These are phyloP conservation scores for Cyprinus carpio DNA, from an alignment of 2,113 vertebrate genomes.

Conservation along the genomic window DNA sequence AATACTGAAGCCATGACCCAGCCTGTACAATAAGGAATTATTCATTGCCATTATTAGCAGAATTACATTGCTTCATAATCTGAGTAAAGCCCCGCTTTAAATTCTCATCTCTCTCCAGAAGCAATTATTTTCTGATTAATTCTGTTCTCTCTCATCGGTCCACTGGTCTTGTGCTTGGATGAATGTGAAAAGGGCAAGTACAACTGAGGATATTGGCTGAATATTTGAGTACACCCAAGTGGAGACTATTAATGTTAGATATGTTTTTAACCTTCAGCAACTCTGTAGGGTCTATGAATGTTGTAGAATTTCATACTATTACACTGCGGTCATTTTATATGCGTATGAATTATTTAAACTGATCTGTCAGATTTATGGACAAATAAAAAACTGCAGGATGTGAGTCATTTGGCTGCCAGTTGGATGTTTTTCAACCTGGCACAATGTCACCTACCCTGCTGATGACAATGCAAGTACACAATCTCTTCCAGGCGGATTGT, in stretches of 20 bases:
- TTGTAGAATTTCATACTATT: background rate
- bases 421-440: background rate
- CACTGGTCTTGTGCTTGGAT: slow-evolving; percentile 10
- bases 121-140: slow-evolving; percentile 18
- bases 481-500: slow-evolving; percentile 95
- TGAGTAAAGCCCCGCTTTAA: slow-evolving; percentile 13
- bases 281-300: background rate
- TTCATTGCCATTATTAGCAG: slow-evolving; percentile 3
- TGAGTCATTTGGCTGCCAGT: background rate
- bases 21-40: background rate
- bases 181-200: slow-evolving; percentile 13
- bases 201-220: background rate
- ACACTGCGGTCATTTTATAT: background rate
- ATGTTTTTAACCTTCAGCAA: background rate
- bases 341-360: background rate
- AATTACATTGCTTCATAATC: slow-evolving; percentile 4
- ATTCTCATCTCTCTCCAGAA: slow-evolving; percentile 12
- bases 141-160: background rate
- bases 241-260: background rate
- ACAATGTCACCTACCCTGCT: slow-evolving; percentile 81
- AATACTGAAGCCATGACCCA: background rate
- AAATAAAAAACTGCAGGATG: background rate
- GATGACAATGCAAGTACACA: slow-evolving; percentile 97
- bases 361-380: background rate
- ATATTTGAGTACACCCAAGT: background rate